Percentiles rank a stretch among this genome's conserved stretches.
Evolutionary conservation across 2,113 vertebrate genomes (phyloP).

Genomic region (Rattus norvegicus): GRCr8 NC_086031.1:75904501-75905000

Average conservation of each 20-base stretch:
- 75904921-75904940: neutral
- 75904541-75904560: constrained; percentile 11
- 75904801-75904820: neutral
- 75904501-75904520: neutral
- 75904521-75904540: neutral
- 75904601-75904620: neutral
- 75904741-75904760: neutral
- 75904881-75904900: neutral
- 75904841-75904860: neutral
- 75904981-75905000: neutral
- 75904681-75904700: neutral
- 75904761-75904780: neutral
- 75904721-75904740: no score
- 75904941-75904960: neutral
- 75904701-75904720: neutral
- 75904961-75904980: neutral
- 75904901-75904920: constrained; percentile 34
- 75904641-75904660: neutral
- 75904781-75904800: neutral
- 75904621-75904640: neutral
- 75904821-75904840: neutral
- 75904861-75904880: neutral
- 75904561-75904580: neutral
- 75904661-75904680: neutral
- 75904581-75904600: constrained; percentile 1